Evolutionary conservation across 1,140 invertebrate genomes (phyloP).

Genomic region (Papilio aristodemus): DNA sequence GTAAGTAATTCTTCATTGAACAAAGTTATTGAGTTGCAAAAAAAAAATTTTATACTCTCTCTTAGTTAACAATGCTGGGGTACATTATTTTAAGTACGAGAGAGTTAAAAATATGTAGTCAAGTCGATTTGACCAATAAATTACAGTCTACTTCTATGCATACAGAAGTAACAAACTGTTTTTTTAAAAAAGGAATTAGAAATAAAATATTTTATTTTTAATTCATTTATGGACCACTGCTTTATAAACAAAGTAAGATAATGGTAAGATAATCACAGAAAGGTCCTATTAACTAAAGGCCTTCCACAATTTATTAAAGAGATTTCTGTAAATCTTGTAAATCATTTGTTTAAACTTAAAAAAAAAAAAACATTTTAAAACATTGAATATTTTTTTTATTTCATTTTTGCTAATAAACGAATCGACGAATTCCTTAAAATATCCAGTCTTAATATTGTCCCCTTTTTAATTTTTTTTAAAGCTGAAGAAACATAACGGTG

Average conservation of each 20-base stretch:
- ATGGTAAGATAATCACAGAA: slow-evolving; percentile 4
- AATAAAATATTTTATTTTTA: too few relatives aligned
- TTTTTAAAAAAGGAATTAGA: too few relatives aligned
- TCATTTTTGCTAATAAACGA: too few relatives aligned
- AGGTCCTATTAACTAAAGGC: slow-evolving; percentile 16
- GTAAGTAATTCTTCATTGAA: background rate
- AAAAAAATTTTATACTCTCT: too few relatives aligned
- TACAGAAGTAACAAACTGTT: too few relatives aligned
- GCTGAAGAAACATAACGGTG: background rate
- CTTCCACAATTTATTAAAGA: slow-evolving; percentile 30
- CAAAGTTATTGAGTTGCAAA: background rate
- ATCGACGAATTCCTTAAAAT: too few relatives aligned
- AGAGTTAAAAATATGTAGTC: too few relatives aligned
- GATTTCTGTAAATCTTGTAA: background rate
- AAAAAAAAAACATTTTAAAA: too few relatives aligned
- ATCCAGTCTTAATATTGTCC: background rate
- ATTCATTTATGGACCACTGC: background rate
- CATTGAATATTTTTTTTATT: too few relatives aligned
- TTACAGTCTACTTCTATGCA: too few relatives aligned
- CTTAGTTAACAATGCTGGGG: too few relatives aligned
- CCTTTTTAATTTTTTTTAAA: background rate
- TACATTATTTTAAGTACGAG: too few relatives aligned
- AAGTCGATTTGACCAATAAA: background rate
- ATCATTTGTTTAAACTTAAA: background rate
- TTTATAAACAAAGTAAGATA: background rate